A percentile compares a stretch with the other conserved stretches of the same genome.
These are phyloP conservation scores for Notodonta ziczac DNA, from an alignment of 2,888 invertebrate genomes.

Conservation along the genomic window DNA sequence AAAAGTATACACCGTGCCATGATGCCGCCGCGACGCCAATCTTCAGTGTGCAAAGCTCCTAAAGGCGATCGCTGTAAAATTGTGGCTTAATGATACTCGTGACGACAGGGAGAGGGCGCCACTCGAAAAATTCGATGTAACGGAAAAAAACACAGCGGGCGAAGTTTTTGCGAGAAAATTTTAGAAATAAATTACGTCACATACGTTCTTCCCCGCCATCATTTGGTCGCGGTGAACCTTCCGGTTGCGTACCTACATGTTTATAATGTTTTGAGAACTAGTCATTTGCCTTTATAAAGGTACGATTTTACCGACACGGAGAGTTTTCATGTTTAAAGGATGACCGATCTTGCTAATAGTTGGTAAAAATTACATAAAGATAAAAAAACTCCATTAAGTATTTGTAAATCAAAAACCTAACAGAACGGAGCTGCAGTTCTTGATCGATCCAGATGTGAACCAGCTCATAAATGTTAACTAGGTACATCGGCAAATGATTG, in stretches of 20 bases:
- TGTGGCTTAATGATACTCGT: slow-evolving; percentile 62
- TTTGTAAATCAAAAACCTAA: too few relatives aligned
- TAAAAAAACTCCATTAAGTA: too few relatives aligned
- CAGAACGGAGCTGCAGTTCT: slow-evolving; percentile 4
- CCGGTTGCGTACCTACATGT: slow-evolving; percentile 60
- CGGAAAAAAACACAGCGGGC: slow-evolving; percentile 52
- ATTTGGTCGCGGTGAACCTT: slow-evolving; percentile 71
- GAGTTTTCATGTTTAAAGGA: too few relatives aligned
- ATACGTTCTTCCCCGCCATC: slow-evolving; percentile 73
- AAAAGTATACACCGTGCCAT: too few relatives aligned
- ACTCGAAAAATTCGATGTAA: slow-evolving; percentile 58
- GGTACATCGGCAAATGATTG: slow-evolving; percentile 22
- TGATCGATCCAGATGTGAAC: slow-evolving; percentile 17
- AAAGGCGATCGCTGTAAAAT: slow-evolving; percentile 63
- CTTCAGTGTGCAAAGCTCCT: too few relatives aligned
- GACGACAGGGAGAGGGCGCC: slow-evolving; percentile 48
- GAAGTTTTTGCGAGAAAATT: slow-evolving; percentile 74
- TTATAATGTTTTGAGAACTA: slow-evolving; percentile 66
- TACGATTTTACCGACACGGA: slow-evolving; percentile 22
- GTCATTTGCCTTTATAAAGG: slow-evolving; percentile 64
- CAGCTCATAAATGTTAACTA: slow-evolving; percentile 22
- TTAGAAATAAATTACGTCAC: slow-evolving; percentile 77
- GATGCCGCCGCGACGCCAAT: too few relatives aligned
- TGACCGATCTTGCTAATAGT: too few relatives aligned
- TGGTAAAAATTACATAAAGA: too few relatives aligned